Evolutionary conservation across 2,113 vertebrate genomes (phyloP).

Genomic region (Otolemur garnettii): DNA sequence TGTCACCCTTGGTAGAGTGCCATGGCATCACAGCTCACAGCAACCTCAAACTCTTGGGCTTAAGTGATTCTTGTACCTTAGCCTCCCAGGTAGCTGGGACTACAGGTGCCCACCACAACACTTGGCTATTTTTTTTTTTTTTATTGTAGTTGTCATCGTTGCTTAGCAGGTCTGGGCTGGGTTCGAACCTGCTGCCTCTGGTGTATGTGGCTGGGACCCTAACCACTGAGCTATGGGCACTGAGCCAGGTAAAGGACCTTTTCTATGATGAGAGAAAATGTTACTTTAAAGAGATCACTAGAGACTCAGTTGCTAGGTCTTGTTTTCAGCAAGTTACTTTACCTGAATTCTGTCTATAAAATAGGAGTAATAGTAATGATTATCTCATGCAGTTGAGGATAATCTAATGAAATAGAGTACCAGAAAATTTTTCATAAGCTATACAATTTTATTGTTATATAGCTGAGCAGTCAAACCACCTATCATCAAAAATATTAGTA

Average conservation of each 20-base stretch:
- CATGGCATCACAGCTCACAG: too few species aligned
- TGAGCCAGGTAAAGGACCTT: not conserved
- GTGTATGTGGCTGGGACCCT: too few species aligned
- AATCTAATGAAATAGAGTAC: not conserved
- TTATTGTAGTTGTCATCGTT: too few species aligned
- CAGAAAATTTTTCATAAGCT: constrained; percentile 54
- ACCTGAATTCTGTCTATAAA: constrained; percentile 52
- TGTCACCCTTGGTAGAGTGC: too few species aligned
- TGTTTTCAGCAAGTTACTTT: constrained; percentile 60
- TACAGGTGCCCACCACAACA: too few species aligned
- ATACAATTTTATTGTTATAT: constrained; percentile 20
- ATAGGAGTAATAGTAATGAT: constrained; percentile 39
- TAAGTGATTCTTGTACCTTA: too few species aligned
- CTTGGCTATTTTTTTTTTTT: too few species aligned
- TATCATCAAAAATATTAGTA: constrained; percentile 43
- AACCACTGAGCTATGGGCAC: too few species aligned
- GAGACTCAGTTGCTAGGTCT: not conserved
- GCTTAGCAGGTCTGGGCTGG: too few species aligned
- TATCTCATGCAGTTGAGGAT: not conserved
- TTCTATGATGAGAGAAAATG: constrained; percentile 51
- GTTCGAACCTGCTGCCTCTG: too few species aligned
- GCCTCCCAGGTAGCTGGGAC: too few species aligned
- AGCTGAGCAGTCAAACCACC: constrained; percentile 37
- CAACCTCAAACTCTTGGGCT: too few species aligned
- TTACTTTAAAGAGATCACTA: constrained; percentile 43